These are phyloP conservation scores for Sebastes nivosus DNA, from an alignment of 2,797 vertebrate genomes.

Conservation along the genomic window DNA sequence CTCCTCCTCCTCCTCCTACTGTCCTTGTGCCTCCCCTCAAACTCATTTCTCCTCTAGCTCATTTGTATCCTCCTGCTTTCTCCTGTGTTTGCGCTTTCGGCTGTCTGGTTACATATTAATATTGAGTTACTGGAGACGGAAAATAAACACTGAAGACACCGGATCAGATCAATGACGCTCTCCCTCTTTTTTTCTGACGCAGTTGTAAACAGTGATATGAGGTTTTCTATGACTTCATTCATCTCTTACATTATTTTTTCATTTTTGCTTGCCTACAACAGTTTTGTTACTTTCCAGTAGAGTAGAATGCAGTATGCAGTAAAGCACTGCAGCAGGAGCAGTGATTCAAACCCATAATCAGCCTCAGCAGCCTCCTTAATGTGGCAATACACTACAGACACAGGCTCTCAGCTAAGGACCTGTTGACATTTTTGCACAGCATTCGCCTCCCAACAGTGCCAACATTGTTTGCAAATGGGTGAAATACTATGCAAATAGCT, in stretches of 20 bases:
- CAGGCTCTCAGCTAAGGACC: not conserved
- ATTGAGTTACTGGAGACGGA: not conserved
- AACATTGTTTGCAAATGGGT: not conserved
- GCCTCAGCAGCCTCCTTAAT: not conserved
- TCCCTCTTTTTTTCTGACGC: not conserved
- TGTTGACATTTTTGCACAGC: not conserved
- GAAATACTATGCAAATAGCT: not conserved
- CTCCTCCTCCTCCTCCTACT: not conserved
- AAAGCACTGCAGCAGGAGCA: constrained; percentile 8
- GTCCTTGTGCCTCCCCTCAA: not conserved
- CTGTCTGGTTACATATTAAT: constrained; percentile 3
- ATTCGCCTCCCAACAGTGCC: not conserved
- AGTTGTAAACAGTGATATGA: not conserved
- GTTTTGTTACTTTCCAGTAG: constrained; percentile 12
- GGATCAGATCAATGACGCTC: not conserved
- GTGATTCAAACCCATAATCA: constrained; percentile 18
- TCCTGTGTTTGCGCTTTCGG: not conserved
- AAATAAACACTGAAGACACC: not conserved
- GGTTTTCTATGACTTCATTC: not conserved
- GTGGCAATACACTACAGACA: not conserved
- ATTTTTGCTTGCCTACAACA: not conserved
- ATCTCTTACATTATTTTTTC: not conserved
- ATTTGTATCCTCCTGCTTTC: not conserved
- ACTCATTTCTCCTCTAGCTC: not conserved
- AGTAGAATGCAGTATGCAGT: constrained; percentile 2